These are phyloP conservation scores for Turritopsis rubra DNA, from an alignment of 30 jellyfish, hydroid and myxozoan species.

Conservation along the genomic window DNA sequence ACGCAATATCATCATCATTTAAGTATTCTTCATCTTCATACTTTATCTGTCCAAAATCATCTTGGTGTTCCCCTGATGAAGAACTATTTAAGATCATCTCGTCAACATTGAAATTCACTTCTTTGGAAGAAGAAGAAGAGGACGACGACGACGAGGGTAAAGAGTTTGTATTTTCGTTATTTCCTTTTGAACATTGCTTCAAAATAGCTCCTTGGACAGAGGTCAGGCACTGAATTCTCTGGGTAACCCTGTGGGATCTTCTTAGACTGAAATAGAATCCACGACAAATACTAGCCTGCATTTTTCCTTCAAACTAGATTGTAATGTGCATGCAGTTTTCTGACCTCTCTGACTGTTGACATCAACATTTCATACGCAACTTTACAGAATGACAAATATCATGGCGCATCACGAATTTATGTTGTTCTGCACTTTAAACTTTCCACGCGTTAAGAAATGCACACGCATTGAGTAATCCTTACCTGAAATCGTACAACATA, in stretches of 20 bases:
- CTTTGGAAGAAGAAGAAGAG: too few relatives aligned
- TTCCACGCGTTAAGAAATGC: neutral
- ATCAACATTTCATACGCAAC: neutral
- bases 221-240: neutral
- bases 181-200: too few relatives aligned
- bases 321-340: neutral
- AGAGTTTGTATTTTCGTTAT: too few relatives aligned
- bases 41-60: neutral
- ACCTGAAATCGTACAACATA: too few relatives aligned
- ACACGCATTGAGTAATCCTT: neutral
- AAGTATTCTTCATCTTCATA: constrained; percentile 50
- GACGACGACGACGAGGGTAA: too few relatives aligned
- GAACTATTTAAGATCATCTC: constrained; percentile 25
- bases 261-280: neutral
- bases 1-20: constrained; percentile 69
- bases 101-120: constrained; percentile 4
- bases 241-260: neutral
- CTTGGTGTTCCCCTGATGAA: neutral
- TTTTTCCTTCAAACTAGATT: neutral
- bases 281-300: neutral
- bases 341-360: neutral
- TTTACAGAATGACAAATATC: neutral
- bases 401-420: neutral
- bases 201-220: neutral
- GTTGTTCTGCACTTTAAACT: neutral